Evolutionary conservation across 2,797 vertebrate genomes (phyloP).

Genomic region (Manis crassicaudata): DNA sequence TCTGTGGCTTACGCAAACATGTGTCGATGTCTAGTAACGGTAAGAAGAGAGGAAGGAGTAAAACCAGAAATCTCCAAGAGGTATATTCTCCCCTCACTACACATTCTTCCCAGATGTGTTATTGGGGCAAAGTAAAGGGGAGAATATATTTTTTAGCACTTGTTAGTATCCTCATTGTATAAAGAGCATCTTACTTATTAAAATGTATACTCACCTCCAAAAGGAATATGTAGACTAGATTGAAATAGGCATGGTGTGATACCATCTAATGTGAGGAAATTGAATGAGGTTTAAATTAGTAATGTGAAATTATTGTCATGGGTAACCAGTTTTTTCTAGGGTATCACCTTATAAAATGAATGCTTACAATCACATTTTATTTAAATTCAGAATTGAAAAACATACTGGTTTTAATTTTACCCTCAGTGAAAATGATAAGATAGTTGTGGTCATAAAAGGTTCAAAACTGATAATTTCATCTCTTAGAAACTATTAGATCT

Average conservation of each 20-base stretch:
- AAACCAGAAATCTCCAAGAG: slow-evolving; percentile 45
- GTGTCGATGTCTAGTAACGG: slow-evolving; percentile 97
- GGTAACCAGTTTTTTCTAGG: background rate
- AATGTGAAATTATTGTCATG: background rate
- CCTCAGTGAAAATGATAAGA: slow-evolving; percentile 10
- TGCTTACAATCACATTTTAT: slow-evolving; percentile 43
- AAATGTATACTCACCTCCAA: background rate
- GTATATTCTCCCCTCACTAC: slow-evolving; percentile 63
- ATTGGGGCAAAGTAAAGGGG: slow-evolving; percentile 73
- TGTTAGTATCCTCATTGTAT: background rate
- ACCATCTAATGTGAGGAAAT: background rate
- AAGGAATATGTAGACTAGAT: background rate
- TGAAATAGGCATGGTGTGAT: background rate
- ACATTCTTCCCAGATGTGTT: slow-evolving; percentile 40
- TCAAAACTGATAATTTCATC: background rate
- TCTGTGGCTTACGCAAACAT: slow-evolving; percentile 98
- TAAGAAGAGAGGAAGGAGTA: slow-evolving; percentile 82
- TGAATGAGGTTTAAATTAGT: background rate
- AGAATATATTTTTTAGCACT: slow-evolving; percentile 74
- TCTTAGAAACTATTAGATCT: slow-evolving; percentile 51
- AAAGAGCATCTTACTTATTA: slow-evolving; percentile 10
- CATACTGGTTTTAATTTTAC: slow-evolving; percentile 13
- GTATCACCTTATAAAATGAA: background rate
- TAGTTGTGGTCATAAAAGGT: slow-evolving; percentile 9
- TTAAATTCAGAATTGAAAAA: slow-evolving; percentile 41